Evolutionary conservation across 2,797 vertebrate genomes (phyloP).

Genomic region (Rachycentron canadum): DNA sequence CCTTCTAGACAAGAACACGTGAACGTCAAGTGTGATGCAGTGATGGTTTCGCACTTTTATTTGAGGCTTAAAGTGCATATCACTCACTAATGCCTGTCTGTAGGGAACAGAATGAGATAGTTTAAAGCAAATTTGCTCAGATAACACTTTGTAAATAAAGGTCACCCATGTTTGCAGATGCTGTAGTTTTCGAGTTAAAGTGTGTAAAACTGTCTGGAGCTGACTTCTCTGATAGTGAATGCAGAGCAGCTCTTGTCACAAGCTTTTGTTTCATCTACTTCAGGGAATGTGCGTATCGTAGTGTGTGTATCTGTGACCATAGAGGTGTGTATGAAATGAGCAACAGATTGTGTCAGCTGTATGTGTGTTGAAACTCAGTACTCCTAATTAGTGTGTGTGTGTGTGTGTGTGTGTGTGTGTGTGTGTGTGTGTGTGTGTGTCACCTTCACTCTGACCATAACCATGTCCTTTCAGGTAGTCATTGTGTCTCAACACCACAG

Average conservation of each 20-base stretch:
- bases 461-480: slow-evolving; percentile 32
- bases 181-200: neutral
- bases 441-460: slow-evolving; percentile 18
- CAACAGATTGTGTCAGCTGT: slow-evolving; percentile 13
- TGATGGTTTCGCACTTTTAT: too few species aligned
- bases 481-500: slow-evolving; percentile 46
- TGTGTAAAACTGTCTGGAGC: neutral
- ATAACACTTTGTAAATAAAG: neutral
- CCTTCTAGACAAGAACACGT: too few species aligned
- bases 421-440: slow-evolving; percentile 3
- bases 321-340: slow-evolving; percentile 21
- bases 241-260: neutral
- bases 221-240: neutral
- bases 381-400: neutral
- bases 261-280: neutral
- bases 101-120: neutral
- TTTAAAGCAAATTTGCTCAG: neutral
- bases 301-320: neutral
- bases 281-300: neutral
- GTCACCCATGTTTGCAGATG: neutral
- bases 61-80: neutral
- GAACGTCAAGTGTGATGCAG: too few species aligned
- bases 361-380: slow-evolving; percentile 21
- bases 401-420: slow-evolving; percentile 2
- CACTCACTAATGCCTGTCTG: neutral